Conservation (phyloP, 2,888 invertebrate species). For the Heliconius aoede region DNA sequence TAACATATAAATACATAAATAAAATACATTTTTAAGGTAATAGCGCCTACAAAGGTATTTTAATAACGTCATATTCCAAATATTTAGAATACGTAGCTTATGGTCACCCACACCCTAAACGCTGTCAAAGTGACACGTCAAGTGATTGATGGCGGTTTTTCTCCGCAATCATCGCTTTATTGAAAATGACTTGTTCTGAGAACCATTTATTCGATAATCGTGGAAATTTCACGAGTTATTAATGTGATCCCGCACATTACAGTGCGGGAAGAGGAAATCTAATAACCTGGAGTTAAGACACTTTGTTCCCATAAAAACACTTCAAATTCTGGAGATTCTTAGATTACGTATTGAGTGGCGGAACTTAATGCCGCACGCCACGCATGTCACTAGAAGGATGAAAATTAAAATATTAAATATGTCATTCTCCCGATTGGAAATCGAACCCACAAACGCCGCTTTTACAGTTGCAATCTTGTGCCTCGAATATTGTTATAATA, state of each 20-base stretch:
- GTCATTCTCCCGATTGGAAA: neutral
- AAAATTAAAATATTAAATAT: neutral
- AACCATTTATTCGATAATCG: slow-evolving; percentile 55
- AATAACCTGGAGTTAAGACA: neutral
- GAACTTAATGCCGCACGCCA: neutral
- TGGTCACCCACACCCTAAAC: slow-evolving; percentile 56
- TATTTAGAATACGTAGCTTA: slow-evolving; percentile 47
- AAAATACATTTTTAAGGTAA: neutral
- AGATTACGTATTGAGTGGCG: neutral
- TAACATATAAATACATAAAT: no score
- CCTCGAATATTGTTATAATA: no score
- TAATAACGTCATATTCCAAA: slow-evolving; percentile 45
- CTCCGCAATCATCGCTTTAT: slow-evolving; percentile 71
- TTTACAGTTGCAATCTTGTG: neutral
- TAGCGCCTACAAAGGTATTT: slow-evolving; percentile 37
- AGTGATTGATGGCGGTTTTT: slow-evolving; percentile 67
- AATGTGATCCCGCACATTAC: slow-evolving; percentile 42
- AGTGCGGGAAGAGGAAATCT: neutral
- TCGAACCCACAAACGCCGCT: neutral
- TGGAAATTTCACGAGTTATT: slow-evolving; percentile 56
- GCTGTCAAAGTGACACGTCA: slow-evolving; percentile 61
- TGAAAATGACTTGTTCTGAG: slow-evolving; percentile 68
- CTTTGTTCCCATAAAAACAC: neutral
- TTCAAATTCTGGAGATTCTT: no score
- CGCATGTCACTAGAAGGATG: neutral